Conservation (phyloP, 2,113 vertebrate species). For the Aspidoscelis tigris region DNA sequence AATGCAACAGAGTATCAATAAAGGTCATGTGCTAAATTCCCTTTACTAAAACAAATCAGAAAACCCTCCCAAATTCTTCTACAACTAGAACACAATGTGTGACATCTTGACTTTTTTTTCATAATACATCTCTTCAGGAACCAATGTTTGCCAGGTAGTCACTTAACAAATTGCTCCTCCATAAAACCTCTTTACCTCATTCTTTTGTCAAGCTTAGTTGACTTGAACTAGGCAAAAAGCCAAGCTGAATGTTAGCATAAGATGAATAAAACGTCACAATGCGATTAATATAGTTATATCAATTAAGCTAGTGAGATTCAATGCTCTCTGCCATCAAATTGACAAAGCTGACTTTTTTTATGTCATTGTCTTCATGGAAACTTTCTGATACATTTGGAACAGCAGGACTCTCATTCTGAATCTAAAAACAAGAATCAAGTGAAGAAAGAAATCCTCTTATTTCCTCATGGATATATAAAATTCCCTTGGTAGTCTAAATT, state of each 20-base stretch:
- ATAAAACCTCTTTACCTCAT: constrained; percentile 44
- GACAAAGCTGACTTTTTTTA: constrained; percentile 13
- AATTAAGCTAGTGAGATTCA: constrained; percentile 21
- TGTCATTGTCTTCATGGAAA: constrained; percentile 12
- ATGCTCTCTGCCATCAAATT: constrained; percentile 3
- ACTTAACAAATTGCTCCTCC: constrained; percentile 53
- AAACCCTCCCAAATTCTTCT: not conserved
- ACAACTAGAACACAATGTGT: constrained; percentile 30
- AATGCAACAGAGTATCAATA: not conserved
- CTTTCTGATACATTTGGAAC: constrained; percentile 34
- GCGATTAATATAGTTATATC: constrained; percentile 32
- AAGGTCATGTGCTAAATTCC: not conserved
- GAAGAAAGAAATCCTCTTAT: not conserved
- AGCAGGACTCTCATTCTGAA: not conserved
- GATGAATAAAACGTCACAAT: constrained; percentile 24
- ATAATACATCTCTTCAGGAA: constrained; percentile 39
- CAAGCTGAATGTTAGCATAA: constrained; percentile 36
- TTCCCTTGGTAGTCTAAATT: not conserved
- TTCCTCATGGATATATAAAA: not conserved
- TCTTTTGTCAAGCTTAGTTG: constrained; percentile 44
- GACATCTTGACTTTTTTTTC: not conserved
- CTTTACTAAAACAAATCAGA: not conserved
- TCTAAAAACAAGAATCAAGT: not conserved
- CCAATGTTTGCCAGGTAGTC: constrained; percentile 33
- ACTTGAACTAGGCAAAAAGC: constrained; percentile 51